Conservation (phyloP, 30 jellyfish, hydroid and myxozoan species). For the Clytia hemisphaerica region DNA sequence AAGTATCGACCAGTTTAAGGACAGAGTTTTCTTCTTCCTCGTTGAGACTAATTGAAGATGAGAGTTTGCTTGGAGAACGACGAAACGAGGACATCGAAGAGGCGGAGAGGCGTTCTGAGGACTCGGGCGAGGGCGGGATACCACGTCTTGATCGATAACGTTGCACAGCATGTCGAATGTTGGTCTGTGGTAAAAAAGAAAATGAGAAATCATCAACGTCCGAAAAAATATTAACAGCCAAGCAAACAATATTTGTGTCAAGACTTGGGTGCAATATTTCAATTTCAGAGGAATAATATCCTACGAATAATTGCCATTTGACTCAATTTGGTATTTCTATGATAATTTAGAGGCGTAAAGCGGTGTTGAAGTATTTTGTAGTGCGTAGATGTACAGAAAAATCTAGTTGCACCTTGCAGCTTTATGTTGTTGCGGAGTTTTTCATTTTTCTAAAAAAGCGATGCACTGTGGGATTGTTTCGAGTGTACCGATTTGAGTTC, state of each 20-base stretch:
- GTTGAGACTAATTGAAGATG: conserved; percentile 34
- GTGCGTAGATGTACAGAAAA: too few relatives aligned
- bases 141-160: conserved; percentile 53
- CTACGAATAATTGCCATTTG: too few relatives aligned
- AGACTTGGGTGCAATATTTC: too few relatives aligned
- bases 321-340: too few relatives aligned
- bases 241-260: too few relatives aligned
- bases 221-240: too few relatives aligned
- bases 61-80: conserved; percentile 74
- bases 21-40: conserved; percentile 55
- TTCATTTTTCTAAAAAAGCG: too few relatives aligned
- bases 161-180: conserved; percentile 47
- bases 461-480: too few relatives aligned
- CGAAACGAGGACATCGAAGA: conserved; percentile 3
- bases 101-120: conserved; percentile 25
- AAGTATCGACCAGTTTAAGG: conserved; percentile 44
- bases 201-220: too few relatives aligned
- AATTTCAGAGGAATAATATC: too few relatives aligned
- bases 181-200: conserved; percentile 28
- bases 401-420: background rate
- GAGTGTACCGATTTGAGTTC: background rate
- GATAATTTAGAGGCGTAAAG: too few relatives aligned
- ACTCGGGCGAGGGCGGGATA: conserved; percentile 52
- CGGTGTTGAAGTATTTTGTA: too few relatives aligned
- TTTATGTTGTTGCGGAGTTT: background rate